Evolutionary conservation across 2,113 vertebrate genomes (phyloP).

Genomic region (Hirundichthys speculiger): DNA sequence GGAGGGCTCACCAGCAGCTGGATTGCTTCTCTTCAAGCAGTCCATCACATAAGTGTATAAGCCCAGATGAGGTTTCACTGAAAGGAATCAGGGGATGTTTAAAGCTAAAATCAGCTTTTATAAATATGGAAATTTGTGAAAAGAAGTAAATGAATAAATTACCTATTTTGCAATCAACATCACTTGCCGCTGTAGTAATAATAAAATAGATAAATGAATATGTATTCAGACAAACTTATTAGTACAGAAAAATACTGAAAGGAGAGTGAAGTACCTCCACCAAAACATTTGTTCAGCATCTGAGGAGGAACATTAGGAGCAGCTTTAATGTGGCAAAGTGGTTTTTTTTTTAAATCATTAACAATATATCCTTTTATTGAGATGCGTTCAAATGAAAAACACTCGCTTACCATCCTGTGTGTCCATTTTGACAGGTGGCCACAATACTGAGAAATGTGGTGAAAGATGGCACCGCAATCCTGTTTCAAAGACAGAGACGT

Average conservation of each 20-base stretch:
- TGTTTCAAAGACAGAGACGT: background rate
- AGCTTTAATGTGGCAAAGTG: background rate
- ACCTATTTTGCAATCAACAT: no score
- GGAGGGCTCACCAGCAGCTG: slow-evolving; percentile 51
- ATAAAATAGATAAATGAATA: no score
- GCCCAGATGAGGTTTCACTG: background rate
- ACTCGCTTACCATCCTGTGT: slow-evolving; percentile 31
- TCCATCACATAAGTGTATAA: background rate
- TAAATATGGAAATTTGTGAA: background rate
- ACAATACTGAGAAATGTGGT: rapidly evolving
- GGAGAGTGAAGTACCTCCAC: slow-evolving; percentile 17
- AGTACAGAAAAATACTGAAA: background rate
- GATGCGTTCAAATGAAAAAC: background rate
- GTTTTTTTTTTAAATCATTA: background rate
- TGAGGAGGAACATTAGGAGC: slow-evolving; percentile 3
- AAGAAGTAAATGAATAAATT: no score
- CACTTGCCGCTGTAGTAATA: no score
- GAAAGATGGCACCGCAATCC: slow-evolving; percentile 16
- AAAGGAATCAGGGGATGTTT: no score
- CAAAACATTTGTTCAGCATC: slow-evolving; percentile 10
- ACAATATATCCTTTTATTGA: background rate
- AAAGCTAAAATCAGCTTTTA: no score
- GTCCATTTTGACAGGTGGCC: rapidly evolving
- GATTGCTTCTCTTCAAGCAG: background rate
- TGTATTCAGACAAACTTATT: background rate